Evolutionary conservation across 1,140 invertebrate species (phyloP), one percentile per base, ranked within the genome.

Genomic region (Drosophila quadrilineata): DNA sequence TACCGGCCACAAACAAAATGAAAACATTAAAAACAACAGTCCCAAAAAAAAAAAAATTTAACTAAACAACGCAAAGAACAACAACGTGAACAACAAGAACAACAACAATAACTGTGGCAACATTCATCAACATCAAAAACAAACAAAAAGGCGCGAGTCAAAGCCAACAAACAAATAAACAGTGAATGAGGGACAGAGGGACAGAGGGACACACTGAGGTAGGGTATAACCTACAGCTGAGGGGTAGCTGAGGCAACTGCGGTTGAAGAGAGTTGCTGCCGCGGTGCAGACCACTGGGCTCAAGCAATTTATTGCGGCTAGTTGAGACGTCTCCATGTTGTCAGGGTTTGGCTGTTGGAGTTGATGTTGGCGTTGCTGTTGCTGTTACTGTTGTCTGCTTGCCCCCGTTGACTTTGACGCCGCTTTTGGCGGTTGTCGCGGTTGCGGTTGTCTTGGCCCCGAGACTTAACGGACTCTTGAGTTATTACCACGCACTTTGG

Each of bases 101-200:
- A 46, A 14, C 26, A 45, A 49, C 31, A 66, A 58, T n/a, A 40
- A 75, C 76, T 85, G 74, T 79, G 67, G 76, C 79, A 77, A 85
- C 79, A 84, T 84, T 85, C 79, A 84, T 84, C 77, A 85, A 84
- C 70, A 79, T 79, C 75, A 79, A 77, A 84, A 84, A 84, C 74
- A 77, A 84, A 85, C 77, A 84, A 85, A 82, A 74, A 74, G 67
- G 71, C 70, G 70, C 70, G 69, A 82, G 76, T 62, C 77, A 71
- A 72, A 53, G 70, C 64, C 68, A 70, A 52, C 58, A 54, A 54
- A 52, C 67, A 66, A 67, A 67, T 58, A 67, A 67, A 67, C 64
- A 67, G 40, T 6, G 35, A 10, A 36, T 40, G 14, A 52, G 38
- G 5, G 21, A 29, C 8, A 36, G 14, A n/a, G 10, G 3, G 3